Conservation (phyloP, 2,113 vertebrate genomes). For the Cygnus atratus region DNA sequence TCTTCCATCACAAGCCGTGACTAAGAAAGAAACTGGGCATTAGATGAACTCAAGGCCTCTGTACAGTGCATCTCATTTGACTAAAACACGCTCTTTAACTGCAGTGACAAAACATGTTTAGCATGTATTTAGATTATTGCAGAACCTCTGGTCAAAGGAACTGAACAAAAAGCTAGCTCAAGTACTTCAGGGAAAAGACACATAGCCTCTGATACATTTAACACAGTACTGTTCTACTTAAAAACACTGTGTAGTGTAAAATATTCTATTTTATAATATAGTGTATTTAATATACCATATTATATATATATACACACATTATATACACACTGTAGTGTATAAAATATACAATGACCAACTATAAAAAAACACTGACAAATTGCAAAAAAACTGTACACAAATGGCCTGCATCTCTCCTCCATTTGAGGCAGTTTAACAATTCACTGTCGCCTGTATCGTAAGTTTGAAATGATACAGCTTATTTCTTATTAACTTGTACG, state of each 20-base stretch:
- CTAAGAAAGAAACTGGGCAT: slow-evolving; percentile 58
- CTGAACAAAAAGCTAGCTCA: background rate
- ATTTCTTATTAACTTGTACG: background rate
- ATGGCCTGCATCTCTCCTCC: background rate
- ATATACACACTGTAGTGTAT: background rate
- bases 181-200: background rate
- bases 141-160: background rate
- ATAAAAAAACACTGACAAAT: background rate
- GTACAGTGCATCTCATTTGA: accelerated
- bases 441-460: background rate
- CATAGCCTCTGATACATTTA: background rate
- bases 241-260: background rate
- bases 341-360: background rate
- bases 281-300: background rate
- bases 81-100: background rate
- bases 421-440: background rate
- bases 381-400: background rate
- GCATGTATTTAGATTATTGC: background rate
- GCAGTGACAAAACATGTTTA: background rate
- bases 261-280: background rate
- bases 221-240: background rate
- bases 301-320: background rate
- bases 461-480: background rate
- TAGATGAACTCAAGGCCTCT: background rate
- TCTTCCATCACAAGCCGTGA: slow-evolving; percentile 77